Conservation (phyloP, 2,888 invertebrate genomes). For the Smittia sp. region DNA sequence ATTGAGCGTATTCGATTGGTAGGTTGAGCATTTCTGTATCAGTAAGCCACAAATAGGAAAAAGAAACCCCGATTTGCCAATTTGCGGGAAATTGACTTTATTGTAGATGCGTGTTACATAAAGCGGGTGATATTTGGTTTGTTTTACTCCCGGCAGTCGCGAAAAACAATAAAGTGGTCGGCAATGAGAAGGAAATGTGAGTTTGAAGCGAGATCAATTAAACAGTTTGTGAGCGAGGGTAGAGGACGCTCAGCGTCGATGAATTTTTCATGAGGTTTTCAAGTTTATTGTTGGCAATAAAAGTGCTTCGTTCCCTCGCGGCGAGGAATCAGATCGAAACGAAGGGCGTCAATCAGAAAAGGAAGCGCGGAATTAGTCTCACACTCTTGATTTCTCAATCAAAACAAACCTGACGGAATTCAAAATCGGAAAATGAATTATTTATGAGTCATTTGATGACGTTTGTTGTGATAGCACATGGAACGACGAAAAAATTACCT, state of each 20-base stretch:
- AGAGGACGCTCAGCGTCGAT: slow-evolving; percentile 15
- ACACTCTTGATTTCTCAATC: slow-evolving; percentile 2
- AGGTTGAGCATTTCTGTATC: neutral
- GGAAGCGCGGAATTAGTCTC: neutral
- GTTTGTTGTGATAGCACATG: slow-evolving; percentile 4
- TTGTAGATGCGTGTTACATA: slow-evolving; percentile 37
- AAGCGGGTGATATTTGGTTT: slow-evolving; percentile 1
- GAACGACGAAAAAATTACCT: neutral
- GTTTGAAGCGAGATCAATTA: slow-evolving; percentile 29
- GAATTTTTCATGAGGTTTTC: slow-evolving; percentile 11
- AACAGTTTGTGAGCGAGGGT: neutral
- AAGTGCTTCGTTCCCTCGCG: neutral
- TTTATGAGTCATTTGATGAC: slow-evolving; percentile 35
- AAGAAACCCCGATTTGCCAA: slow-evolving; percentile 31
- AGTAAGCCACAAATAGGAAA: neutral
- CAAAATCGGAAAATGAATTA: slow-evolving; percentile 16
- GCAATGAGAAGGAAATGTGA: neutral
- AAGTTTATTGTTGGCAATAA: slow-evolving; percentile 40
- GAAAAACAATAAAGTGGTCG: neutral
- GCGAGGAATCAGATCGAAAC: neutral
- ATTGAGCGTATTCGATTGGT: too few species aligned
- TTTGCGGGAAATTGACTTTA: slow-evolving; percentile 39
- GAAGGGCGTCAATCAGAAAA: neutral
- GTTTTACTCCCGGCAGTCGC: neutral
- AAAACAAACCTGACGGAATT: neutral